Conservation (phyloP, 2,797 vertebrate species). For the Coendou prehensilis region DNA sequence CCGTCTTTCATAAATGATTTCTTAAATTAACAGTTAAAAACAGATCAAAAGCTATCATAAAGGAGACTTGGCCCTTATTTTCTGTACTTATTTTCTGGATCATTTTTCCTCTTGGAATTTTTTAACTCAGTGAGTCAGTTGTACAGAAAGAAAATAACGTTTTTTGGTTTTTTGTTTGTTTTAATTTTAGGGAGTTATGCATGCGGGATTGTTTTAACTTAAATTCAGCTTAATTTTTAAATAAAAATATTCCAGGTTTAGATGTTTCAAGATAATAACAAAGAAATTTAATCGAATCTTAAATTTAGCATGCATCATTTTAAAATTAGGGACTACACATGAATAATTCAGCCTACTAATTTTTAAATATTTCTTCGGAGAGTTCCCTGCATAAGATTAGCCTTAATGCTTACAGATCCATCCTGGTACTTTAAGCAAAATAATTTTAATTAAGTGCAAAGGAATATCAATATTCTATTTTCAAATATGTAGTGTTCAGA, state of each 20-base stretch:
- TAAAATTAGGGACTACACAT: conserved; percentile 28
- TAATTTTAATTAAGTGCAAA: conserved; percentile 42
- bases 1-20: conserved; percentile 45
- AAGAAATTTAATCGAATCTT: conserved; percentile 56
- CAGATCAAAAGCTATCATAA: conserved; percentile 52
- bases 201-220: conserved; percentile 38
- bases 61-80: conserved; percentile 44
- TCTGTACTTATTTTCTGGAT: conserved; percentile 53
- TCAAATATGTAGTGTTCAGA: conserved; percentile 15
- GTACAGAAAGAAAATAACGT: conserved; percentile 40
- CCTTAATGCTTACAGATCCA: neutral
- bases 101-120: conserved; percentile 70
- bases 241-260: conserved; percentile 48
- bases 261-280: conserved; percentile 22
- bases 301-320: conserved; percentile 43
- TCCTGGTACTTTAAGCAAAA: conserved; percentile 13
- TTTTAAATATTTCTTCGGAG: conserved; percentile 61
- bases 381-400: neutral
- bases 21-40: conserved; percentile 48
- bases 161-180: neutral
- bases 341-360: conserved; percentile 42
- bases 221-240: conserved; percentile 68
- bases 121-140: conserved; percentile 66
- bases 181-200: conserved; percentile 29
- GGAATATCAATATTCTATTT: conserved; percentile 13